phyloP scores from a whole-genome alignment of 2,888 invertebrate genomes.

The Tipula confusa region DNA sequence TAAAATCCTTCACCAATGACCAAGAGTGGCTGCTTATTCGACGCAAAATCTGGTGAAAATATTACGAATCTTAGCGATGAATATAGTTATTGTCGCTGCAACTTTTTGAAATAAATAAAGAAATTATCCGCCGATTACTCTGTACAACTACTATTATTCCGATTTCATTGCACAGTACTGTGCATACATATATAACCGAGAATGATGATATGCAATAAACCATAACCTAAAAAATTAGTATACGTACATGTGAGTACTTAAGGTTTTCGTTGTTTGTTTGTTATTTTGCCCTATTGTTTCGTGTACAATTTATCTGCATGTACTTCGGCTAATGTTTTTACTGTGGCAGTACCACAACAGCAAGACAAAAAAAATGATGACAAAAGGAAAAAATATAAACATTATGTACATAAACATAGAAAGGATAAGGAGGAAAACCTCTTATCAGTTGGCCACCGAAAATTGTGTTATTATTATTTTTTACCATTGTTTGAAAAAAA shows the following conservation, averaged over 20 bases:
- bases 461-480: background rate
- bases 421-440: background rate
- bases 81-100: too few species aligned
- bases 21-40: too few species aligned
- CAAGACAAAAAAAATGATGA: background rate
- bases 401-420: too few species aligned
- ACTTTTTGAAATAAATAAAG: too few species aligned
- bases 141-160: too few species aligned
- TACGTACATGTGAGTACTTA: background rate
- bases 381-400: background rate
- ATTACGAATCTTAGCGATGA: too few species aligned
- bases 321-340: background rate
- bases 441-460: background rate
- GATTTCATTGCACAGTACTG: too few species aligned
- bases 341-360: background rate
- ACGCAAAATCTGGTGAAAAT: too few species aligned
- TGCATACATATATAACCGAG: background rate
- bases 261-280: background rate
- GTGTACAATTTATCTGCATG: background rate
- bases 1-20: too few species aligned
- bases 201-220: background rate
- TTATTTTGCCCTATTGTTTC: background rate
- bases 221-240: background rate
- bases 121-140: too few species aligned
- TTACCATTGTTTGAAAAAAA: background rate